Evolutionary conservation across 2,113 vertebrate genomes (phyloP).

Genomic region (Gobius niger): DNA sequence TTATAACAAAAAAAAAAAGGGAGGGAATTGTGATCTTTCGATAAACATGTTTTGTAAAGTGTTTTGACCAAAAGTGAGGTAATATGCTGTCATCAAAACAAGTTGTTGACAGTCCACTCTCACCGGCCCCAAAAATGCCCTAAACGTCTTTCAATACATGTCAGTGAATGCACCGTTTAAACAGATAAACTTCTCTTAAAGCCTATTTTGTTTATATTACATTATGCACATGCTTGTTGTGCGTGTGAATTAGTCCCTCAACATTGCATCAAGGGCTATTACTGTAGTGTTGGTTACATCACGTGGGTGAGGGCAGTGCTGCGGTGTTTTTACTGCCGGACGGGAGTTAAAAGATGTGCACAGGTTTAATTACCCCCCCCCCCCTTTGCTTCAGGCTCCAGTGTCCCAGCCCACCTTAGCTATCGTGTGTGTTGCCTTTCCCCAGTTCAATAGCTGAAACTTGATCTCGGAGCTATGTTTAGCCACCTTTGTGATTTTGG

Average conservation of each 20-base stretch:
- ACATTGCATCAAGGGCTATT: constrained; percentile 48
- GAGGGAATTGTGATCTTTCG: too few relatives aligned
- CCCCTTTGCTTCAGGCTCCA: constrained; percentile 24
- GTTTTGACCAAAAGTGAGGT: too few relatives aligned
- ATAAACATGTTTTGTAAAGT: too few relatives aligned
- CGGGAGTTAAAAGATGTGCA: constrained; percentile 14
- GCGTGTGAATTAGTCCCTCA: constrained; percentile 44
- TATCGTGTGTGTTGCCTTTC: not conserved
- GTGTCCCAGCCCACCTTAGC: constrained; percentile 13
- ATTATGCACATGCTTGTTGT: constrained; percentile 16
- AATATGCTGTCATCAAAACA: too few relatives aligned
- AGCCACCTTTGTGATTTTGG: constrained; percentile 4
- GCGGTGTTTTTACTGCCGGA: constrained; percentile 56
- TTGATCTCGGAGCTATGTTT: not conserved
- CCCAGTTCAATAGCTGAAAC: constrained; percentile 24
- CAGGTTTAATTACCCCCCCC: constrained; percentile 44
- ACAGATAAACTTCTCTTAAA: too few relatives aligned
- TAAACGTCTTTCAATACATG: too few relatives aligned
- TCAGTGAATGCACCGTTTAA: too few relatives aligned
- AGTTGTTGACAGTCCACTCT: too few relatives aligned
- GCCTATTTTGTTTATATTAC: too few relatives aligned
- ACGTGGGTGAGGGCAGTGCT: constrained; percentile 55
- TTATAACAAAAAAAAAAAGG: too few relatives aligned
- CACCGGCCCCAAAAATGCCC: too few relatives aligned
- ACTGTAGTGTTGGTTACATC: constrained; percentile 52